phyloP scores from a whole-genome alignment of 1,140 invertebrate genomes.

The Temnothorax nylanderi region DNA sequence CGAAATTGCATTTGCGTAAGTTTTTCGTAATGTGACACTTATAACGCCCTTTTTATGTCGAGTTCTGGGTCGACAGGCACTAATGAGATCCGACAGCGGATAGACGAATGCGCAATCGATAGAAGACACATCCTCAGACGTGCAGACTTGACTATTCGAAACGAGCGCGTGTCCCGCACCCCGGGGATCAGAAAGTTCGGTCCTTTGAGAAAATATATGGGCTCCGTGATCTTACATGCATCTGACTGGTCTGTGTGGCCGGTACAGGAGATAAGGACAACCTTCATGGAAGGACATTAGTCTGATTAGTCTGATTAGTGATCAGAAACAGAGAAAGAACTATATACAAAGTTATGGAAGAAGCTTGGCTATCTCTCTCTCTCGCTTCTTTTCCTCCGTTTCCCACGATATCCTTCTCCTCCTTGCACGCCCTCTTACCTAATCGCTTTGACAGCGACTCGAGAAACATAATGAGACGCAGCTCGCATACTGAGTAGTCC shows the following conservation, averaged over 20 bases:
- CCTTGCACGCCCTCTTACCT: not conserved
- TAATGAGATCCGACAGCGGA: not conserved
- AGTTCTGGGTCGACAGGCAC: not conserved
- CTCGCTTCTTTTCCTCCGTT: not conserved
- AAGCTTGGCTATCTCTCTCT: constrained; percentile 8
- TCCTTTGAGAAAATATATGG: constrained; percentile 74
- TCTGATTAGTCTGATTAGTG: constrained; percentile 47
- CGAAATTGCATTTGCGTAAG: not conserved
- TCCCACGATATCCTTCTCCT: not conserved
- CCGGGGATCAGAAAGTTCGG: constrained; percentile 71
- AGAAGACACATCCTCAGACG: not conserved
- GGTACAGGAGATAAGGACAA: constrained; percentile 69
- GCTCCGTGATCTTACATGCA: constrained; percentile 65
- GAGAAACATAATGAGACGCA: constrained; percentile 63
- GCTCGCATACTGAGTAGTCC: constrained; percentile 63
- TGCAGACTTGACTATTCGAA: not conserved
- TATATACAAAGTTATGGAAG: not conserved
- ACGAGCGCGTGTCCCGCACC: not conserved
- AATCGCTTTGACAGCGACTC: constrained; percentile 59
- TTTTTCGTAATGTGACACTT: no score
- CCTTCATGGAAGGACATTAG: constrained; percentile 59
- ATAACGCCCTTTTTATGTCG: not conserved
- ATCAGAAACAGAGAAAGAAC: constrained; percentile 64
- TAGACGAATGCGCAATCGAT: not conserved
- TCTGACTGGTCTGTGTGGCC: constrained; percentile 53